Evolutionary conservation across 2,888 invertebrate species (phyloP).

Genomic region (Ophion ellenae): DNA sequence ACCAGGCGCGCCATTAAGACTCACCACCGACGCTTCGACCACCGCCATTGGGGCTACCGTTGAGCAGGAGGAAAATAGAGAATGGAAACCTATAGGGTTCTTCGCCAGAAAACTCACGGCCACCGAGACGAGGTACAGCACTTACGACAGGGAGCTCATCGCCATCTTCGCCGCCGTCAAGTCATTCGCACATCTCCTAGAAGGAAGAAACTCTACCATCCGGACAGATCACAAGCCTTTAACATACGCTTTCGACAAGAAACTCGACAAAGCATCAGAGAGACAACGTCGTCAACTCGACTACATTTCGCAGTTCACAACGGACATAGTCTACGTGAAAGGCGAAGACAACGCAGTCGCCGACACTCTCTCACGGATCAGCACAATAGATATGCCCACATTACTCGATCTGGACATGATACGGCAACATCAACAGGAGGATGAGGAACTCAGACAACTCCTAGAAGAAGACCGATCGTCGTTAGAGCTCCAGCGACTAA

Average conservation of each 20-base stretch:
- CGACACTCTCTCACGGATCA: conserved; percentile 69
- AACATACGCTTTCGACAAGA: conserved; percentile 28
- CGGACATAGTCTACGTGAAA: background rate
- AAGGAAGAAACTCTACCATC: conserved; percentile 18
- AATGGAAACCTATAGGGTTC: conserved; percentile 19
- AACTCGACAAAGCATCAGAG: conserved; percentile 21
- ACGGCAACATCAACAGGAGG: conserved; percentile 1
- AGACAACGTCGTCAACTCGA: conserved; percentile 18
- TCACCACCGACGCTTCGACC: conserved; percentile 21
- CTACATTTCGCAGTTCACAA: conserved; percentile 35
- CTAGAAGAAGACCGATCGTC: conserved; percentile 12
- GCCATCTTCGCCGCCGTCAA: conserved; percentile 51
- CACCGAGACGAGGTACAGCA: conserved; percentile 11
- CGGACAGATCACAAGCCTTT: conserved; percentile 40
- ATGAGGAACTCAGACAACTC: conserved; percentile 28
- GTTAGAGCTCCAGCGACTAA: conserved; percentile 4
- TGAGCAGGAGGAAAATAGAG: background rate
- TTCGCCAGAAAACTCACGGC: conserved; percentile 1
- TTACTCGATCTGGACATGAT: conserved; percentile 19
- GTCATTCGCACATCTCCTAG: conserved; percentile 40
- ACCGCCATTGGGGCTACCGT: conserved; percentile 11
- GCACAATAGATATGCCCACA: conserved; percentile 54
- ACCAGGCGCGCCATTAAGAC: conserved; percentile 18
- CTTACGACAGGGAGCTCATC: conserved; percentile 64
- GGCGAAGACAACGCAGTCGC: conserved; percentile 69